Percentiles rank a stretch among this genome's conserved stretches.
These are phyloP conservation scores for Sebastolobus altivelis DNA, from an alignment of 2,797 vertebrate genomes.

Conservation along the genomic window DNA sequence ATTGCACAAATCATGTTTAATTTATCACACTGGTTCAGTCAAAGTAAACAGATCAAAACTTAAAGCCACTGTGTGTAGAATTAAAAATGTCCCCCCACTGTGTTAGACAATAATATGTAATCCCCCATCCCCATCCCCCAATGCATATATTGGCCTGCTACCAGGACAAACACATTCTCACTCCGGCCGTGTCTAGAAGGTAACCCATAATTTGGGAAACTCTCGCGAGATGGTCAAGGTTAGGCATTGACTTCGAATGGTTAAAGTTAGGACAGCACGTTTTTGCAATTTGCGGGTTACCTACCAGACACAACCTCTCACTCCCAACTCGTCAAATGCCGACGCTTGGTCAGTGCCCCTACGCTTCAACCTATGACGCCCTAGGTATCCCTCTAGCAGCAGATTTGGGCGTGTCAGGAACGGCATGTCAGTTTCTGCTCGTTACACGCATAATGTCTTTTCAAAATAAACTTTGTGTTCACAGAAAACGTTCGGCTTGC, in stretches of 20 bases:
- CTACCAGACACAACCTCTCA: no score
- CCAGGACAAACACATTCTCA: background rate
- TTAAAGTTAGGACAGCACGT: no score
- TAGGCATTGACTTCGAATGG: no score
- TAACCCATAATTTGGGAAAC: no score
- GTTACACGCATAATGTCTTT: background rate
- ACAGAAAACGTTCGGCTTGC: fast-evolving
- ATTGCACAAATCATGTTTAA: constrained; percentile 54
- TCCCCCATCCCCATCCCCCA: background rate
- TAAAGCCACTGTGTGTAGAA: constrained; percentile 42
- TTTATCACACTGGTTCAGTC: constrained; percentile 24
- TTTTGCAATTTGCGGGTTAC: no score
- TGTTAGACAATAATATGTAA: background rate
- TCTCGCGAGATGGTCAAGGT: no score
- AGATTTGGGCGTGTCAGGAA: fast-evolving
- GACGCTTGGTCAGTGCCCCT: background rate
- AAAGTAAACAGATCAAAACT: constrained; percentile 25
- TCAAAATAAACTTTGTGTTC: background rate
- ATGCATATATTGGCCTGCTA: background rate
- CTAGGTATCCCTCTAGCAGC: background rate
- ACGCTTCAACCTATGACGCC: background rate
- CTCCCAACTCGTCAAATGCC: background rate
- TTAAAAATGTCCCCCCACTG: background rate
- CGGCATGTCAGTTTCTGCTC: fast-evolving
- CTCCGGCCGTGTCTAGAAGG: background rate